Evolutionary conservation across 2,797 vertebrate species (phyloP), one percentile per base, ranked within the genome.

Genomic region (Antennarius maculatus): DNA sequence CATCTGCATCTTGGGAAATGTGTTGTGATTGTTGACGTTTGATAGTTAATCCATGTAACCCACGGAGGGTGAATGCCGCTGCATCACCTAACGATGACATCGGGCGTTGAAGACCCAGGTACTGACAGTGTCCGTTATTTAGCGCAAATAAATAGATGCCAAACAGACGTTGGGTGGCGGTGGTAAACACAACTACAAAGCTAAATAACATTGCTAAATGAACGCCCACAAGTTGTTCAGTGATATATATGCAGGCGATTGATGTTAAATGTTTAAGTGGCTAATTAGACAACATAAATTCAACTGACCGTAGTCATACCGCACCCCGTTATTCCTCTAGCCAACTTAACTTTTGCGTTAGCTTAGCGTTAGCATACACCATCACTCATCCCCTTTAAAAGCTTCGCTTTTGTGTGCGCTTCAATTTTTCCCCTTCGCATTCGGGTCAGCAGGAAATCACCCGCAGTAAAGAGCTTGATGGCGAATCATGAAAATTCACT

Each of bases 301-400:
- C 0, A 2, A 11, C 29, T 16, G 10, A 23, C 18, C 0, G 3
- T 42, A 13, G 45, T 45, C 16, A 13, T 0, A 1, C 52, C 0
- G 68, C 48, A 23, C 29, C 47, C 34, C 56, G 37, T 18, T 14
- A 7, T 49, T 7, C 23, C 54, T 58, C 57, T 28, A 43, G 62
- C 42, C 27, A 69, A 78, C 67, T 76, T 54, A 31, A 61, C 59
- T 54, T 51, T 56, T 16, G 3, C 62, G 76, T 50, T 85, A 81
- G 80, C 83, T 82, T 61, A 5, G 2, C 34, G 59, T 8, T 74
- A 77, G 81, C 81, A 54, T 4, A 1, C 31, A 59, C 65, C 70
- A 46, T 54, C 61, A 65, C 64, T 81, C 80, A 77, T 83, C 83
- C 55, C 54, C 41, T 23, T 1, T 8, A 14, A 37, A 49, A 52